Conservation (phyloP, 1,140 invertebrate species). For the Lethocerus indicus region DNA sequence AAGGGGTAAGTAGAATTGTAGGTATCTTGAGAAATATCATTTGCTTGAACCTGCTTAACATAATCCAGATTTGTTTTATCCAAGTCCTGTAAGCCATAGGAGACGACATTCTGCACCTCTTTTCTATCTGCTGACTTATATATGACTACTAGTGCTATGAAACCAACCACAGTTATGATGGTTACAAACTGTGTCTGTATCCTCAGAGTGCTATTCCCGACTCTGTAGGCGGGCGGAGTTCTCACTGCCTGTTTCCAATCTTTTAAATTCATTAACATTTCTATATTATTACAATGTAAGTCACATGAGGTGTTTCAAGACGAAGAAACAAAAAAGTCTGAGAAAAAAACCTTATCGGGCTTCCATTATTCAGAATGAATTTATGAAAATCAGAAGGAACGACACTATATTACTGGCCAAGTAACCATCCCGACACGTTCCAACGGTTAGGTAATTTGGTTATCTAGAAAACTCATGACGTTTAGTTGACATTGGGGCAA, state of each 20-base stretch:
- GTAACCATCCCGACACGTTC: too few species aligned
- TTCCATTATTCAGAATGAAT: too few species aligned
- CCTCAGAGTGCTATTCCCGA: slow-evolving; percentile 65
- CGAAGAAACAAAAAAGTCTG: too few species aligned
- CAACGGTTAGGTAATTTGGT: too few species aligned
- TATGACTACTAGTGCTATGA: neutral
- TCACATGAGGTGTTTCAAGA: too few species aligned
- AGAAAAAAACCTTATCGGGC: too few species aligned
- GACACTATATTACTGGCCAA: too few species aligned
- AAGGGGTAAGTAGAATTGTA: slow-evolving; percentile 81
- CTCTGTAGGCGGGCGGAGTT: slow-evolving; percentile 63
- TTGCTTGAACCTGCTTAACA: slow-evolving; percentile 10
- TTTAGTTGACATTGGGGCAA: too few species aligned
- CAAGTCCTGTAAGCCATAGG: slow-evolving; percentile 1
- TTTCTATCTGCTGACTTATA: neutral
- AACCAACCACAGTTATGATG: slow-evolving; percentile 34
- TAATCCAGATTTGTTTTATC: too few species aligned
- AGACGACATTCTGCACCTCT: neutral
- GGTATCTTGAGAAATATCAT: slow-evolving; percentile 7
- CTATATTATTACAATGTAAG: too few species aligned
- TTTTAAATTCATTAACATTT: slow-evolving; percentile 26
- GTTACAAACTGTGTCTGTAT: slow-evolving; percentile 61
- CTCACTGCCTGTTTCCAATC: slow-evolving; percentile 75
- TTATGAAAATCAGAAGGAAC: too few species aligned
- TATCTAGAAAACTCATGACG: too few species aligned